phyloP scores from a whole-genome alignment of 2,888 invertebrate genomes.

The Macrophya alboannulata region DNA sequence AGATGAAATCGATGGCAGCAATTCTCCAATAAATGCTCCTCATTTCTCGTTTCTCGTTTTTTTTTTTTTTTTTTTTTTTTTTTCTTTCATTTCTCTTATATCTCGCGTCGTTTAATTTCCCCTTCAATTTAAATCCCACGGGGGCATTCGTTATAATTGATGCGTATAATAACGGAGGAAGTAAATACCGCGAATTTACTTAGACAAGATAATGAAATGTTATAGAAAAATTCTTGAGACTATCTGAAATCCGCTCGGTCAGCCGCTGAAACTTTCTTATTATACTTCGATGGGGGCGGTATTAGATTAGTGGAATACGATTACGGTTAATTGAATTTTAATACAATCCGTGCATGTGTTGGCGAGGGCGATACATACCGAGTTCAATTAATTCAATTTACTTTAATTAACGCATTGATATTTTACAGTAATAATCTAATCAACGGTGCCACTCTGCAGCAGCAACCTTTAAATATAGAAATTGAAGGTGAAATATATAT shows the following conservation, averaged over 20 bases:
- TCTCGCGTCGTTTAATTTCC: neutral
- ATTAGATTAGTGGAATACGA: neutral
- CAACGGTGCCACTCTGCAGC: constrained; percentile 2
- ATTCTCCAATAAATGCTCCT: neutral
- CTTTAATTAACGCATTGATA: constrained; percentile 28
- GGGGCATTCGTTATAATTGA: neutral
- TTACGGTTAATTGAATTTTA: neutral
- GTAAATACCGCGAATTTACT: too few species aligned
- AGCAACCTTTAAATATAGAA: constrained; percentile 17
- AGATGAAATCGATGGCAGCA: neutral
- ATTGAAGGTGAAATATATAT: constrained; percentile 5
- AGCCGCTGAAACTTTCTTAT: neutral
- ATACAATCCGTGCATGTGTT: neutral
- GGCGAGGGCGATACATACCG: neutral
- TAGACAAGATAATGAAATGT: neutral
- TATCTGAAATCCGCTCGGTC: neutral
- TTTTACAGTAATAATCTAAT: constrained; percentile 21
- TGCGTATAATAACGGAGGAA: too few species aligned
- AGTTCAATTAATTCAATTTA: neutral
- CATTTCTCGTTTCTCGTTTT: too few species aligned
- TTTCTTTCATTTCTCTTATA: neutral
- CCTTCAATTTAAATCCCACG: neutral
- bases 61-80: too few species aligned
- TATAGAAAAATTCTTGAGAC: neutral
- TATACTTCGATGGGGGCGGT: neutral